Evolutionary conservation across 2,888 invertebrate species (phyloP).

Genomic region (Euphydryas editha): DNA sequence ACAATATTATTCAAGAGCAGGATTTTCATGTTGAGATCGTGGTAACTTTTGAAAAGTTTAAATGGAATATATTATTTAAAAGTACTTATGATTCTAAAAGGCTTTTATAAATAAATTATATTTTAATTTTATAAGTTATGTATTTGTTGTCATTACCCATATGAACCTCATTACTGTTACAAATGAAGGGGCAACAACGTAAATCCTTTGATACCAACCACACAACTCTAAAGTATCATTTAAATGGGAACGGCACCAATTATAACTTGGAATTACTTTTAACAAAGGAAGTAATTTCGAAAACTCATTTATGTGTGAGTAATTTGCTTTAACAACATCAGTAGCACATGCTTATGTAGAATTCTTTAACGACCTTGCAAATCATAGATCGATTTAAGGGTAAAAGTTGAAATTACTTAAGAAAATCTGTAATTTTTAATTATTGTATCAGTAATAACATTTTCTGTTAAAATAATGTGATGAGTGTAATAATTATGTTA

Average conservation of each 20-base stretch:
- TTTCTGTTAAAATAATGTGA: too few relatives aligned
- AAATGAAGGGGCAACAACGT: slow-evolving; percentile 8
- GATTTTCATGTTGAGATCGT: too few relatives aligned
- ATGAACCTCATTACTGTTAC: background rate
- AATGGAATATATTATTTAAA: too few relatives aligned
- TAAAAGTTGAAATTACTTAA: background rate
- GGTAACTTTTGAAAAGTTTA: too few relatives aligned
- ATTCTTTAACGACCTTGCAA: background rate
- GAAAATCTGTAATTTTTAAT: too few relatives aligned
- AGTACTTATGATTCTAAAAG: background rate
- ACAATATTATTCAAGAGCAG: too few relatives aligned
- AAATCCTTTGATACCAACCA: slow-evolving; percentile 33
- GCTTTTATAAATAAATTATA: background rate
- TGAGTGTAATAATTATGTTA: too few relatives aligned
- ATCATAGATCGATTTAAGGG: background rate
- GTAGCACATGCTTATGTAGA: slow-evolving; percentile 9
- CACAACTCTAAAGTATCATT: slow-evolving; percentile 39
- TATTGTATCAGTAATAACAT: too few relatives aligned
- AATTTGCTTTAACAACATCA: slow-evolving; percentile 32
- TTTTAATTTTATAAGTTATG: background rate
- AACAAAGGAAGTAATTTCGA: slow-evolving; percentile 58
- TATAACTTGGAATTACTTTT: slow-evolving; percentile 63
- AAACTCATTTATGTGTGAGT: slow-evolving; percentile 42
- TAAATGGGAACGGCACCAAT: slow-evolving; percentile 51
- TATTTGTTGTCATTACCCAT: slow-evolving; percentile 1